A percentile compares a stretch with the other conserved stretches of the same genome.
Evolutionary conservation across 2,797 vertebrate species (phyloP).

Genomic region (Enteromius thamalakanensis): DNA sequence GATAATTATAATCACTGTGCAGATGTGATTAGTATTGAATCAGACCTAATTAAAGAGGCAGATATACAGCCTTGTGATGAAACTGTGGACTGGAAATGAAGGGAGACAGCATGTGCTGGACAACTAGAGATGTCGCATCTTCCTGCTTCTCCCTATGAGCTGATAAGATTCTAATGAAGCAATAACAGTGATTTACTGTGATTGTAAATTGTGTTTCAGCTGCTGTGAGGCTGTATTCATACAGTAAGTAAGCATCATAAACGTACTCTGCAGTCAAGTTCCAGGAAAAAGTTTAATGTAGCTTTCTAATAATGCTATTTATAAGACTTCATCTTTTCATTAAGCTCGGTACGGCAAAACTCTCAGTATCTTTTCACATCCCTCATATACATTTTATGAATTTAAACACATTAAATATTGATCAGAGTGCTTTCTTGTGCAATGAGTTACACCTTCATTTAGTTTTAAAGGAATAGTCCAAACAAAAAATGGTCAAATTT

Average conservation of each 20-base stretch:
- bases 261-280: slow-evolving; percentile 1
- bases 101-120: background rate
- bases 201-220: slow-evolving; percentile 17
- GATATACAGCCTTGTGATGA: slow-evolving; percentile 42
- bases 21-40: slow-evolving; percentile 70
- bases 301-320: background rate
- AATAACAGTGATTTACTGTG: slow-evolving; percentile 10
- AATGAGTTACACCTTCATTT: background rate
- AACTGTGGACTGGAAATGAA: slow-evolving; percentile 13
- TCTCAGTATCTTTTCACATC: background rate
- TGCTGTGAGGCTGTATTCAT: slow-evolving; percentile 8
- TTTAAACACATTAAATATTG: background rate
- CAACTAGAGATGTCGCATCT: slow-evolving; percentile 19
- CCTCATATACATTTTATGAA: background rate
- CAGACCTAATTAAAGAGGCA: slow-evolving; percentile 66
- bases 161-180: slow-evolving; percentile 34
- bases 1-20: slow-evolving; percentile 61
- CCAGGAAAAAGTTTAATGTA: background rate
- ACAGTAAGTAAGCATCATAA: slow-evolving; percentile 6
- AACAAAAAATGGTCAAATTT: background rate
- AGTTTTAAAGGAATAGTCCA: background rate
- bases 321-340: slow-evolving; percentile 4
- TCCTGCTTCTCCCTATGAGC: slow-evolving; percentile 11
- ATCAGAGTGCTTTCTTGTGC: background rate
- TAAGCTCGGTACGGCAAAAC: background rate